Evolutionary conservation across 2,797 vertebrate genomes (phyloP), one percentile per base, ranked within the genome.

Genomic region (Meda fulgida): DNA sequence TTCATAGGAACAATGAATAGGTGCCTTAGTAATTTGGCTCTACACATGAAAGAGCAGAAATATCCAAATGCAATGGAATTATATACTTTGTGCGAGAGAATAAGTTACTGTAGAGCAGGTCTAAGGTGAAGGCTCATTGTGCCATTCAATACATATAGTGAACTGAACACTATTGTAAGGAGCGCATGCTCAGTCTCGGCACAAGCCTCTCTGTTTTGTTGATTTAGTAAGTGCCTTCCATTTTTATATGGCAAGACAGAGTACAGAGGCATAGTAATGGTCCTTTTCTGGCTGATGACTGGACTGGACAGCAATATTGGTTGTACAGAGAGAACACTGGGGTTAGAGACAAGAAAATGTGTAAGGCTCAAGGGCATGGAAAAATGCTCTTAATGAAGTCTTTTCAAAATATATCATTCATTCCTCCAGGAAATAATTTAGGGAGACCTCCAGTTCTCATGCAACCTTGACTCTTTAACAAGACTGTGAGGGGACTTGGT

Each of bases 1-100:
- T 88, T 87, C 77, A 80, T 83, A 88, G 82, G 82, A 84, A 90
- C 84, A 65, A 34, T 55, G 36, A 84, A 72, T n/a, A 87, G 76
- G 69, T 84, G 69, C 82, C 31, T 66, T 48, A 70, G 63, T 65
- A 53, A 76, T 84, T 48, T 34, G 31, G 51, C 67, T 86, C 70
- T 67, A 23, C 8, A 29, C 55, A 67, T 80, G 77, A 48, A 85
- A 55, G 31, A 26, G 29, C 78, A 80, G 36, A 67, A 43, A 66
- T 51, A 31, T 29, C 38, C 8, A 29, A 80, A 85, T 23, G 66
- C 43, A 29, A 75, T 46, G 7, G 21, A 85, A 75, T 55, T 63
- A 26, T 72, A 58, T 51, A 16, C 36, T 70, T 55, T 79, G 38
- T 51, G n/a, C 9, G n/a, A 43, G 63, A n/a, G 34, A 55, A 84